These are phyloP conservation scores for Smittia aterrima DNA, from an alignment of 2,888 invertebrate species.

Conservation along the genomic window DNA sequence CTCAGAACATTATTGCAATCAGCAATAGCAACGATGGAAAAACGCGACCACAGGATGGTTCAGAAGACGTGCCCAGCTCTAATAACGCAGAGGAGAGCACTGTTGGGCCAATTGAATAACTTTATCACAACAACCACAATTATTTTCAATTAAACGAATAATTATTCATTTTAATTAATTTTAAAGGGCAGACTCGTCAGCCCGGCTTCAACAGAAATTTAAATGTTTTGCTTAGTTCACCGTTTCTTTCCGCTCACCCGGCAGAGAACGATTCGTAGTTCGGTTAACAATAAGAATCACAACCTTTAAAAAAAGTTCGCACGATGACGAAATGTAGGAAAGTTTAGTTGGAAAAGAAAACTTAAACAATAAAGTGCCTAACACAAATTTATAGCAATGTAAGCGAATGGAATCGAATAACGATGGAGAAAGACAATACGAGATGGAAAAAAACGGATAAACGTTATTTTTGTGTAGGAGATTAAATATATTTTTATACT, in stretches of 20 bases:
- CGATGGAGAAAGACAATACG: constrained; percentile 13
- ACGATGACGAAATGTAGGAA: not conserved
- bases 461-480: constrained; percentile 20
- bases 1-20: constrained; percentile 24
- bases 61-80: not conserved
- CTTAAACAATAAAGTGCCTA: constrained; percentile 20
- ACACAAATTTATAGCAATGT: not conserved
- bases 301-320: not conserved
- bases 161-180: constrained; percentile 10
- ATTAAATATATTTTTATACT: constrained; percentile 16
- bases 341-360: not conserved
- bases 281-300: not conserved
- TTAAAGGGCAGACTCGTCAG: not conserved
- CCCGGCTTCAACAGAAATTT: not conserved
- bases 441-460: not conserved
- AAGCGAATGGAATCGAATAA: constrained; percentile 2
- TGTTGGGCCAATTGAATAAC: not conserved
- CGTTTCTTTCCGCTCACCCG: not conserved
- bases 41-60: not conserved
- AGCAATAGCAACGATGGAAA: constrained; percentile 2
- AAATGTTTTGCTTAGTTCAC: not conserved
- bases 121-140: not conserved
- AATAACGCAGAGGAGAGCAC: not conserved
- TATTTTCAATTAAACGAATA: constrained; percentile 3
- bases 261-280: not conserved